These are phyloP conservation scores for Dendroctonus ponderosae DNA, from an alignment of 1,140 invertebrate species.

Conservation along the genomic window DNA sequence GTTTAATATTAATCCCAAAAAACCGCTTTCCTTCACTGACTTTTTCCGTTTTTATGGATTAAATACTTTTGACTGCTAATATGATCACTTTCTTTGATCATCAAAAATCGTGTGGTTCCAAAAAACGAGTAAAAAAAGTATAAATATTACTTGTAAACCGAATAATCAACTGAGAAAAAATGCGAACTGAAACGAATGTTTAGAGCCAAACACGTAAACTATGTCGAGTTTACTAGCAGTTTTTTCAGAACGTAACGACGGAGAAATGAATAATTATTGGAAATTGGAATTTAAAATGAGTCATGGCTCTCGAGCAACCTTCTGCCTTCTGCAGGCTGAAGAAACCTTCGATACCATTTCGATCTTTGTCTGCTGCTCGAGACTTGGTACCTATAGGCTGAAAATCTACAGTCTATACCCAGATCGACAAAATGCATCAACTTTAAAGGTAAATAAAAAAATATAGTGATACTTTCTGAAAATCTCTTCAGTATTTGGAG, in stretches of 20 bases:
- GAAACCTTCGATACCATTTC: background rate
- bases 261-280: background rate
- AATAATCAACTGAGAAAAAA: no score
- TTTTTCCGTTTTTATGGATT: no score
- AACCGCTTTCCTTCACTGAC: no score
- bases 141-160: no score
- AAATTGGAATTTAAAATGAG: conserved; percentile 3
- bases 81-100: no score
- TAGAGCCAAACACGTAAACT: no score
- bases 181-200: no score
- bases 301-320: background rate
- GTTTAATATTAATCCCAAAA: no score
- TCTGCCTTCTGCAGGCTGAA: background rate
- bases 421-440: background rate
- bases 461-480: background rate
- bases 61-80: no score
- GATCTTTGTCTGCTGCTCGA: background rate
- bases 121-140: no score
- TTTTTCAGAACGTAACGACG: background rate
- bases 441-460: background rate
- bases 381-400: background rate
- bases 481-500: no score
- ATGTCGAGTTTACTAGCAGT: background rate
- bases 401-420: background rate
- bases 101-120: no score